Evolutionary conservation across 2,888 invertebrate genomes (phyloP).

Genomic region (Papilio elwesi): DNA sequence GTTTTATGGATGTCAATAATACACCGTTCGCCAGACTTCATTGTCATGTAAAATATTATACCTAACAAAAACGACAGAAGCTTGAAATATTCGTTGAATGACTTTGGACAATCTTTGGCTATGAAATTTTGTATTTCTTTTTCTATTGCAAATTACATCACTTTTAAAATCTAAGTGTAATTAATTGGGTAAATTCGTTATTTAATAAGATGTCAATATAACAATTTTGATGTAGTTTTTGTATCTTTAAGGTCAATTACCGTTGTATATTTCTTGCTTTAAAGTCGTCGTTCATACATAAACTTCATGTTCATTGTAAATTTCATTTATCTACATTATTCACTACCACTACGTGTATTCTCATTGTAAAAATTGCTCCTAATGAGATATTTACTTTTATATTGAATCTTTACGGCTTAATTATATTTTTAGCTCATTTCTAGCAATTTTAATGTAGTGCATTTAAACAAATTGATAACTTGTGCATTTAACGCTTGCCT

Average conservation of each 20-base stretch:
- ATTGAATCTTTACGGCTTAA: neutral
- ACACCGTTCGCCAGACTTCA: neutral
- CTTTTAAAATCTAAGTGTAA: too few species aligned
- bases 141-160: too few species aligned
- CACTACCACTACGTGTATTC: neutral
- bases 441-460: conserved; percentile 22
- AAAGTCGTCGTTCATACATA: conserved; percentile 5
- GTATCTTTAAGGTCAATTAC: too few species aligned
- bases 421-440: conserved; percentile 16
- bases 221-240: too few species aligned
- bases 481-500: conserved; percentile 20
- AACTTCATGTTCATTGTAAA: conserved; percentile 28
- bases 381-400: conserved; percentile 5
- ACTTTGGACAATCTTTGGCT: too few species aligned
- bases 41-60: conserved; percentile 27
- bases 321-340: conserved; percentile 20
- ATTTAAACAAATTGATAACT: conserved; percentile 1
- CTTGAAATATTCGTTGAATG: conserved; percentile 16
- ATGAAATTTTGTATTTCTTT: too few species aligned
- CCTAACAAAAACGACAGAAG: conserved; percentile 15
- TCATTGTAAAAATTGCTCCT: conserved; percentile 33
- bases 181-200: too few species aligned
- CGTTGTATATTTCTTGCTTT: conserved; percentile 27
- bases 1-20: conserved; percentile 14
- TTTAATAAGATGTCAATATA: too few species aligned